Evolutionary conservation across 2,797 vertebrate genomes (phyloP).

Genomic region (Gymnodraco acuticeps): DNA sequence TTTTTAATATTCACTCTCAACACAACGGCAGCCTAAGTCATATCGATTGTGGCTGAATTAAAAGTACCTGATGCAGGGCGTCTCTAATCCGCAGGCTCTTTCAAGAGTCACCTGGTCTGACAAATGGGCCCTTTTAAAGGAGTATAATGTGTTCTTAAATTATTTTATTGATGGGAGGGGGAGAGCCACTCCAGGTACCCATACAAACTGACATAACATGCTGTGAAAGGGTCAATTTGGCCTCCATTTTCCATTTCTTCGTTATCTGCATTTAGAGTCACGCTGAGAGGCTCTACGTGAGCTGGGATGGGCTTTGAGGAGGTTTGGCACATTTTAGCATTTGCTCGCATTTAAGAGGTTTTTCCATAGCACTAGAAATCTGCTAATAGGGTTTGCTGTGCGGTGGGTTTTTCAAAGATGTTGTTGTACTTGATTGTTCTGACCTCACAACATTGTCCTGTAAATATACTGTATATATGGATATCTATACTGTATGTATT

Average conservation of each 20-base stretch:
- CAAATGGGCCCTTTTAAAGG: constrained; percentile 97
- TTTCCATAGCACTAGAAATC: constrained; percentile 86
- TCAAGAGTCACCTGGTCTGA: constrained; percentile 99
- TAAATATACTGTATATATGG: background rate
- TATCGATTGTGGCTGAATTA: constrained; percentile 88
- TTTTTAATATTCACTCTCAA: constrained; percentile 85
- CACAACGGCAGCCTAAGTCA: constrained; percentile 83
- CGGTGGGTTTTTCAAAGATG: constrained; percentile 4
- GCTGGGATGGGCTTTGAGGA: constrained; percentile 73
- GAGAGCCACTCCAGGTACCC: constrained; percentile 94
- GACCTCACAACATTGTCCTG: background rate
- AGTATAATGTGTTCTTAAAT: constrained; percentile 99
- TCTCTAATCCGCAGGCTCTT: constrained; percentile 92
- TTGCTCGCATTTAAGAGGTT: constrained; percentile 86
- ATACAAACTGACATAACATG: constrained; percentile 92
- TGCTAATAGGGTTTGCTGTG: constrained; percentile 72
- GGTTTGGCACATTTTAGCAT: constrained; percentile 88
- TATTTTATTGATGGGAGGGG: constrained; percentile 97
- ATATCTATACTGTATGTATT: background rate
- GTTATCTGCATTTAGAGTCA: constrained; percentile 91
- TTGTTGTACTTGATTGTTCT: constrained; percentile 20
- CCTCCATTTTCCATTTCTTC: constrained; percentile 97
- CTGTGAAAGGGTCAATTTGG: constrained; percentile 99
- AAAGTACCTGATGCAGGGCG: constrained; percentile 91
- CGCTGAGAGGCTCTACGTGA: constrained; percentile 87